A percentile compares a stretch with the other conserved stretches of the same genome.
Conservation (phyloP, 2,113 vertebrate species). For the Bos javanicus region DNA sequence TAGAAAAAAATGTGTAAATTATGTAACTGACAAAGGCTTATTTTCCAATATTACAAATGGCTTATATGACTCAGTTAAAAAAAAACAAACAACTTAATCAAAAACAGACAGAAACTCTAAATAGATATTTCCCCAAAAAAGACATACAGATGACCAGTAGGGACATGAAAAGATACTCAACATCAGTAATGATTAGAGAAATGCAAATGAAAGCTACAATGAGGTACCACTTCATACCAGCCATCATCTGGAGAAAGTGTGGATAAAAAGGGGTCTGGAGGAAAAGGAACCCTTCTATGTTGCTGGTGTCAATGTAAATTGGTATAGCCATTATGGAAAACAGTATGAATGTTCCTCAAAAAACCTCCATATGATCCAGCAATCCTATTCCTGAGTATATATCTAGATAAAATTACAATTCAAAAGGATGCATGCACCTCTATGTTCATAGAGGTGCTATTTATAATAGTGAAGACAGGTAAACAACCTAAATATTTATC, state of each 20-base stretch:
- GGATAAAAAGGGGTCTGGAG: not conserved
- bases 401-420: not conserved
- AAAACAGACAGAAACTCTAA: not conserved
- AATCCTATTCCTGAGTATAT: not conserved
- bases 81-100: not conserved
- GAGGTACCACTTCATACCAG: not conserved
- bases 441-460: not conserved
- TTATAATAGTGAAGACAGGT: not conserved
- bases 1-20: not conserved
- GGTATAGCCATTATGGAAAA: not conserved
- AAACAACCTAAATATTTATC: not conserved
- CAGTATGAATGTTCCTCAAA: not conserved
- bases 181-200: not conserved
- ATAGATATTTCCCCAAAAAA: not conserved
- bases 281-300: not conserved
- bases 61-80: not conserved
- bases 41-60: not conserved
- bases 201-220: not conserved
- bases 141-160: not conserved
- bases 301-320: not conserved
- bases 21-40: not conserved
- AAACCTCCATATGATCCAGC: not conserved
- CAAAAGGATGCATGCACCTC: not conserved
- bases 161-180: not conserved
- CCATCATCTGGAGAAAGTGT: not conserved